Percentiles rank a stretch among this genome's conserved stretches.
These are phyloP conservation scores for Okapia johnstoni DNA, from an alignment of 2,113 vertebrate species.

Conservation along the genomic window DNA sequence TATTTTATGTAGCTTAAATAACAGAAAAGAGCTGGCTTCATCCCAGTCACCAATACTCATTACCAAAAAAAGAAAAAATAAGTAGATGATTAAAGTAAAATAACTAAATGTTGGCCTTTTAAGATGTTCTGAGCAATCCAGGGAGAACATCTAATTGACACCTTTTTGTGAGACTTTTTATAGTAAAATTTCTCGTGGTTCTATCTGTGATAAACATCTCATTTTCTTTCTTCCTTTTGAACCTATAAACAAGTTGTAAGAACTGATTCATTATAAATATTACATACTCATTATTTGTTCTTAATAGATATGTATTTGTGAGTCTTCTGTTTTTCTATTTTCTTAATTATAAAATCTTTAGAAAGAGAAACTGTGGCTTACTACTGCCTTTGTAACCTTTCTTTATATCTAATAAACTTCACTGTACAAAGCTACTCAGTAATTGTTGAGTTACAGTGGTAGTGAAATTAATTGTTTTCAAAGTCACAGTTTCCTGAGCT, in stretches of 20 bases:
- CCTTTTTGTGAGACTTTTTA: not conserved
- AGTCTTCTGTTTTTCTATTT: not conserved
- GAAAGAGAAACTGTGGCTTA: not conserved
- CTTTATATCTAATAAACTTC: not conserved
- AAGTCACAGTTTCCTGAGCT: not conserved
- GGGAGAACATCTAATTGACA: not conserved
- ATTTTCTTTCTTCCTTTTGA: not conserved
- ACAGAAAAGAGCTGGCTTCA: not conserved
- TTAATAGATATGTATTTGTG: not conserved
- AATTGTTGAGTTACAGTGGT: not conserved
- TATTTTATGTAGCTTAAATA: not conserved
- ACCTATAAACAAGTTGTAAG: not conserved
- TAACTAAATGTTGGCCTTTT: not conserved
- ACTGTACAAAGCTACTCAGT: not conserved
- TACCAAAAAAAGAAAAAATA: not conserved
- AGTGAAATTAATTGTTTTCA: not conserved
- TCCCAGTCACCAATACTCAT: not conserved
- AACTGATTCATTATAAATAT: not conserved
- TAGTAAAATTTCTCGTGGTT: not conserved
- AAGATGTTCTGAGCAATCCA: not conserved
- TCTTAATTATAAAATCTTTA: not conserved
- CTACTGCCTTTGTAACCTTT: not conserved
- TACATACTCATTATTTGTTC: not conserved
- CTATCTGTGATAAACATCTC: not conserved
- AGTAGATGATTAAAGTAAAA: not conserved